Conservation (phyloP, 2,113 vertebrate species). For the Sprattus sprattus region DNA sequence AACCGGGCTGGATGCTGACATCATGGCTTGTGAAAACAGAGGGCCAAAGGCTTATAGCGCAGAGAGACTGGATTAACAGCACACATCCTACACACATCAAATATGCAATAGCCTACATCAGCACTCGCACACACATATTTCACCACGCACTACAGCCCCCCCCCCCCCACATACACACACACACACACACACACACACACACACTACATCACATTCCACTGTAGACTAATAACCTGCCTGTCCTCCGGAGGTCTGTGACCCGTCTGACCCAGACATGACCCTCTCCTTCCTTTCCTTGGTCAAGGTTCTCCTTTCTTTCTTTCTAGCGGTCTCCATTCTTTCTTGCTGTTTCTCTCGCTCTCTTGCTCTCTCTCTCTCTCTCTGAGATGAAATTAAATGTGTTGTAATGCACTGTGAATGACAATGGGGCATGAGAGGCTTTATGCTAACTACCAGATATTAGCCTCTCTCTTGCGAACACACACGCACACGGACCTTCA, state of each 20-base stretch:
- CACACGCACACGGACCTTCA: not conserved
- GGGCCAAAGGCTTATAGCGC: slow-evolving; percentile 54
- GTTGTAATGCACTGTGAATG: not conserved
- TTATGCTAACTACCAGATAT: not conserved
- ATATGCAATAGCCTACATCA: not conserved
- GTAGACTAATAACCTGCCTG: too few relatives aligned
- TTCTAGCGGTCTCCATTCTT: too few relatives aligned
- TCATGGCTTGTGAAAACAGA: slow-evolving; percentile 52
- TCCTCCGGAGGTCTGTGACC: not conserved
- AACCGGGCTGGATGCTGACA: slow-evolving; percentile 41
- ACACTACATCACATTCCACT: not conserved
- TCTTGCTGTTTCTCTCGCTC: too few relatives aligned
- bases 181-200: too few relatives aligned
- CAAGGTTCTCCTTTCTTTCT: too few relatives aligned
- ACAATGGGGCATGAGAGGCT: not conserved
- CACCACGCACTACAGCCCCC: not conserved
- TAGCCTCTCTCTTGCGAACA: not conserved
- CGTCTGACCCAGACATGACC: too few relatives aligned
- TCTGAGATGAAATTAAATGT: not conserved
- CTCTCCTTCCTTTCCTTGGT: too few relatives aligned
- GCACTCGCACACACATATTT: not conserved
- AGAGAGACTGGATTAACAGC: slow-evolving; percentile 60
- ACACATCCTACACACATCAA: slow-evolving; percentile 53
- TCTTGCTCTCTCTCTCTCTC: too few relatives aligned
- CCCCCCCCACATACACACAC: not conserved